Evolutionary conservation across 2,113 vertebrate species (phyloP), one percentile per base, ranked within the genome.

Genomic region (Potamarius usumacintae): DNA sequence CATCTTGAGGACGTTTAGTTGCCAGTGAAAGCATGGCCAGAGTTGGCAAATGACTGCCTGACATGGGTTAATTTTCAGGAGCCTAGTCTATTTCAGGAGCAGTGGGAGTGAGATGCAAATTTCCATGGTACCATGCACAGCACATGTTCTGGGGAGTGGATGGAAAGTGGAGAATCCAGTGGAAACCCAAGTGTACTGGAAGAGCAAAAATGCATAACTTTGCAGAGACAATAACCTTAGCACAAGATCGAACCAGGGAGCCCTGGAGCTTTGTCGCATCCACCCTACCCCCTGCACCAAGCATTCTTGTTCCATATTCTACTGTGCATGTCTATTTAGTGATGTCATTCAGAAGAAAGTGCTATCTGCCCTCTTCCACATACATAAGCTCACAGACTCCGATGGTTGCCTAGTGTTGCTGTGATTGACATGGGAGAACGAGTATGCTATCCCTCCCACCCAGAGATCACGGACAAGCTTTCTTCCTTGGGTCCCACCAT

Each of bases 1-100:
- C 42, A 86, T 76, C 86, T 89, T 86, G 89, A 92, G 30, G 55
- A 83, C 52, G 71, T 82, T 87, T 83, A 30, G 82, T 69, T 25
- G 17, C 14, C 30, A 25, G 9, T 76, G 50, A 48, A 17, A 48
- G 85, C 53, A 69, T 84, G 80, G 82, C 52, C 11, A 86, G 62
- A 80, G 60, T 27, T 22, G 84, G 82, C 78, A 30, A 12, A 84
- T 88, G 72, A 88, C 74, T 82, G 69, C 84, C 69, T 34, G 74
- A 17, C 81, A 88, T 76, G 81, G 1, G 58, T 58, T 58, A 1
- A 18, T 34, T 20, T 20, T 27, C 25, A 79, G 76, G 25, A 79
- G 12, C 7, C 52, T n/a, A 8, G 27, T 5, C 50, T 7, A 42
- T 42, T 42, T 42, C 42, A 15, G 74, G 42, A 77, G 53, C 48